Evolutionary conservation across 2,888 invertebrate species (phyloP).

Genomic region (Himalopsyche anomala): DNA sequence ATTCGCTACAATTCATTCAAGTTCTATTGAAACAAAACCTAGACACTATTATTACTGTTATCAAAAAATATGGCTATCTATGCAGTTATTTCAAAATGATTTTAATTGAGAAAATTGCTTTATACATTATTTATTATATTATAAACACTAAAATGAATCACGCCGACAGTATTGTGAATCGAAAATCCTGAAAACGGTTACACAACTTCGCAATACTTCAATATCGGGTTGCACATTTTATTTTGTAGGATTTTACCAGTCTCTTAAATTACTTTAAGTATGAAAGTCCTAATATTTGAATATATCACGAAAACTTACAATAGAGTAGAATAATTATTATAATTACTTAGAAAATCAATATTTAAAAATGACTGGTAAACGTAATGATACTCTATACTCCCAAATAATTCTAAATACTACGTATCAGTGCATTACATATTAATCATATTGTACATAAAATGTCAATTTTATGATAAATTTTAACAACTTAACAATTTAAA

Average conservation of each 20-base stretch:
- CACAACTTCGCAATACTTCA: not conserved
- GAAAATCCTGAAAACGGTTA: not conserved
- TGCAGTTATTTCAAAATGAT: not conserved
- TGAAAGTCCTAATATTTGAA: slow-evolving; percentile 43
- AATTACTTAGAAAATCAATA: slow-evolving; percentile 8
- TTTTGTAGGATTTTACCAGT: slow-evolving; percentile 19
- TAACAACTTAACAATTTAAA: slow-evolving; percentile 17
- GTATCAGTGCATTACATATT: slow-evolving; percentile 42
- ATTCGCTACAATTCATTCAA: not conserved
- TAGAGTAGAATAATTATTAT: slow-evolving; percentile 3
- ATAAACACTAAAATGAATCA: not conserved
- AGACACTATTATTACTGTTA: not conserved
- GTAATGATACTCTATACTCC: slow-evolving; percentile 18
- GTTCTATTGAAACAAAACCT: not conserved
- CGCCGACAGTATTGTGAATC: not conserved
- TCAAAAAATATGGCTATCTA: slow-evolving; percentile 37
- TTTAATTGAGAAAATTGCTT: slow-evolving; percentile 40
- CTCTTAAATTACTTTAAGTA: slow-evolving; percentile 42
- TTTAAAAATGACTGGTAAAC: slow-evolving; percentile 2
- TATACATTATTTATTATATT: not conserved
- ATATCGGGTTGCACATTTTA: not conserved
- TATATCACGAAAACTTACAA: slow-evolving; percentile 34
- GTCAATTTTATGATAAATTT: slow-evolving; percentile 32
- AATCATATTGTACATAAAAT: slow-evolving; percentile 26
- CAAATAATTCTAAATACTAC: slow-evolving; percentile 33